Percentiles rank a stretch among this genome's conserved stretches.
These are phyloP conservation scores for Eristalis pertinax DNA, from an alignment of 2,888 invertebrate genomes.

Conservation along the genomic window DNA sequence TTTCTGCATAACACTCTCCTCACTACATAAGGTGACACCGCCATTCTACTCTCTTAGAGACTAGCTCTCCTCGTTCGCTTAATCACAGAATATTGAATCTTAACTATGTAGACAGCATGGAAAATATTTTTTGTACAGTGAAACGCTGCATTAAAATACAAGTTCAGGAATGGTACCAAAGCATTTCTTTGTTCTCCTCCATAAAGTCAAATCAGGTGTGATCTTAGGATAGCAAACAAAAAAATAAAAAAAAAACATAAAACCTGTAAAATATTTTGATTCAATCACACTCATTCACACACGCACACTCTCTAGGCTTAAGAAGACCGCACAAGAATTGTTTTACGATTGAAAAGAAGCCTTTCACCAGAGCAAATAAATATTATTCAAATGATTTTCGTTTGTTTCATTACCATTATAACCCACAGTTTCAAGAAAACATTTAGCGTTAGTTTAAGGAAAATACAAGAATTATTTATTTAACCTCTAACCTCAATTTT, in stretches of 20 bases:
- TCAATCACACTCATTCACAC: slow-evolving; percentile 71
- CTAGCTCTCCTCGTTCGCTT: background rate
- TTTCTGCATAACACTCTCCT: too few species aligned
- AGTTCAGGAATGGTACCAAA: background rate
- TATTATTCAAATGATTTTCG: background rate
- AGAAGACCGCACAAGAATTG: slow-evolving; percentile 49
- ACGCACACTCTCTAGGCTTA: slow-evolving; percentile 68
- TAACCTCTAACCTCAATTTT: slow-evolving; percentile 37
- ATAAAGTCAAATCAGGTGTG: background rate
- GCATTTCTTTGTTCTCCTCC: background rate
- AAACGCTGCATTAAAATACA: background rate
- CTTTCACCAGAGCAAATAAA: slow-evolving; percentile 48
- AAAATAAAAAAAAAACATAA: background rate
- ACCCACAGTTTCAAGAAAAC: slow-evolving; percentile 27
- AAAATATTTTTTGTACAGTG: background rate
- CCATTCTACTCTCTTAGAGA: too few species aligned
- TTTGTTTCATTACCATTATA: slow-evolving; percentile 28
- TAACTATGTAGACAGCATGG: background rate
- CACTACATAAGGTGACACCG: too few species aligned
- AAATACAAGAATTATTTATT: slow-evolving; percentile 31
- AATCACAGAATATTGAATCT: background rate
- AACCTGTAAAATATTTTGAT: slow-evolving; percentile 56
- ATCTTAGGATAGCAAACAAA: background rate
- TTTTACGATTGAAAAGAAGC: slow-evolving; percentile 35
- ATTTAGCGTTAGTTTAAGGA: slow-evolving; percentile 61